Conservation (phyloP, 2,797 vertebrate genomes). For the Ambastaia sidthimunki region DNA sequence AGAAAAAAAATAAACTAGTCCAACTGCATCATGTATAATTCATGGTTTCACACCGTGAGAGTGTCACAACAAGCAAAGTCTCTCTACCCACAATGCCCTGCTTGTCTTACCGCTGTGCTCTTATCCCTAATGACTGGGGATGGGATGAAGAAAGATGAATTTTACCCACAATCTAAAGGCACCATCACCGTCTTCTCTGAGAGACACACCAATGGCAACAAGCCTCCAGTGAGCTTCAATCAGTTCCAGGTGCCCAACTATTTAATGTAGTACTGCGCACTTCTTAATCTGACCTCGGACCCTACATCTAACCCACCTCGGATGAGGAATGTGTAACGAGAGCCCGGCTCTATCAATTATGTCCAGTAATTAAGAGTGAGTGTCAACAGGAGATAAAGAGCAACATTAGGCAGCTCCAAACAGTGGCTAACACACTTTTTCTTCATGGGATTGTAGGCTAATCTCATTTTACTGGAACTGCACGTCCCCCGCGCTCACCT, state of each 20-base stretch:
- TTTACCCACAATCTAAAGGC: slow-evolving; percentile 11
- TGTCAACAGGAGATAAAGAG: slow-evolving; percentile 62
- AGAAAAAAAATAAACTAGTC: not conserved
- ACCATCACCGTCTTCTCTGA: slow-evolving; percentile 30
- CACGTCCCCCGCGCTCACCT: slow-evolving; percentile 60
- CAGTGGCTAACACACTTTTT: slow-evolving; percentile 61
- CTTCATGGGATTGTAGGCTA: slow-evolving; percentile 72
- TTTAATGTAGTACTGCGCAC: slow-evolving; percentile 18
- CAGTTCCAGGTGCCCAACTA: slow-evolving; percentile 22
- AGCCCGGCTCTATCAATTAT: slow-evolving; percentile 57
- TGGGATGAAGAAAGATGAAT: slow-evolving; percentile 37
- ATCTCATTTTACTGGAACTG: slow-evolving; percentile 70
- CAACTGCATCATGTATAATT: slow-evolving; percentile 18
- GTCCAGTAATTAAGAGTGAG: slow-evolving; percentile 58
- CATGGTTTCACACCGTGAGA: not conserved
- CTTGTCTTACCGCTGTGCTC: slow-evolving; percentile 29
- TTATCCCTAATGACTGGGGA: slow-evolving; percentile 41
- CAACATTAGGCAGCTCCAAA: slow-evolving; percentile 57
- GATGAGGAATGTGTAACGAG: slow-evolving; percentile 33
- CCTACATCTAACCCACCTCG: slow-evolving; percentile 42
- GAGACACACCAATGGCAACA: slow-evolving; percentile 30
- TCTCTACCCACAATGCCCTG: not conserved
- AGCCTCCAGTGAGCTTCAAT: slow-evolving; percentile 15
- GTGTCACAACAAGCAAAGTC: slow-evolving; percentile 15
- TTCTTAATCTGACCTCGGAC: slow-evolving; percentile 48